These are phyloP conservation scores for Acanthornis magna DNA, from an alignment of 2,797 vertebrate species.

Conservation along the genomic window DNA sequence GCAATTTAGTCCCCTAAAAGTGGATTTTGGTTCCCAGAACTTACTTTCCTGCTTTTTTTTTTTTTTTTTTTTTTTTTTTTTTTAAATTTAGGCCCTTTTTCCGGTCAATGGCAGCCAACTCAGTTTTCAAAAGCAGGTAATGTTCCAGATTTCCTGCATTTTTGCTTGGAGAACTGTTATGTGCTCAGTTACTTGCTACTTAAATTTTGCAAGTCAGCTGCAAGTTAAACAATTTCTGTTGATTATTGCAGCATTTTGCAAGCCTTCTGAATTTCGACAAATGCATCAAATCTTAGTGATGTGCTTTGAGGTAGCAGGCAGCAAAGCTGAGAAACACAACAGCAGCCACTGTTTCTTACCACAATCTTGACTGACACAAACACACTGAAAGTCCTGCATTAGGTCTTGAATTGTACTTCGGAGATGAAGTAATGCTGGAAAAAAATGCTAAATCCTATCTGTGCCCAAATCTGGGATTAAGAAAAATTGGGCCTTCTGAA, in stretches of 20 bases:
- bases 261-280: background rate
- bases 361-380: background rate
- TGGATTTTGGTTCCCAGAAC: slow-evolving; percentile 1
- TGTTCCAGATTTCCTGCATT: slow-evolving; percentile 94
- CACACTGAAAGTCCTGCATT: background rate
- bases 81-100: slow-evolving; percentile 55
- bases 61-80: slow-evolving; percentile 90
- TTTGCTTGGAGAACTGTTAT: slow-evolving; percentile 94
- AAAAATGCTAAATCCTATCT: too few species aligned
- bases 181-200: slow-evolving; percentile 85
- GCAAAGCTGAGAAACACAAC: background rate
- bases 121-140: slow-evolving; percentile 94
- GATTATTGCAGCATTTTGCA: background rate
- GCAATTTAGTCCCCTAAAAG: background rate
- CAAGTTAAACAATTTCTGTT: slow-evolving; percentile 33
- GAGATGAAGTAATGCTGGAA: too few species aligned
- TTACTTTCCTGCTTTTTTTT: slow-evolving; percentile 97
- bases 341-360: background rate
- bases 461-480: too few species aligned
- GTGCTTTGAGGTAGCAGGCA: background rate
- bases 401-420: too few species aligned
- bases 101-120: slow-evolving; percentile 94
- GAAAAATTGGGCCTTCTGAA: too few species aligned
- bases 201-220: slow-evolving; percentile 92
- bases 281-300: background rate